These are phyloP conservation scores for Trematomus bernacchii DNA, from an alignment of 2,797 vertebrate genomes.

Conservation along the genomic window DNA sequence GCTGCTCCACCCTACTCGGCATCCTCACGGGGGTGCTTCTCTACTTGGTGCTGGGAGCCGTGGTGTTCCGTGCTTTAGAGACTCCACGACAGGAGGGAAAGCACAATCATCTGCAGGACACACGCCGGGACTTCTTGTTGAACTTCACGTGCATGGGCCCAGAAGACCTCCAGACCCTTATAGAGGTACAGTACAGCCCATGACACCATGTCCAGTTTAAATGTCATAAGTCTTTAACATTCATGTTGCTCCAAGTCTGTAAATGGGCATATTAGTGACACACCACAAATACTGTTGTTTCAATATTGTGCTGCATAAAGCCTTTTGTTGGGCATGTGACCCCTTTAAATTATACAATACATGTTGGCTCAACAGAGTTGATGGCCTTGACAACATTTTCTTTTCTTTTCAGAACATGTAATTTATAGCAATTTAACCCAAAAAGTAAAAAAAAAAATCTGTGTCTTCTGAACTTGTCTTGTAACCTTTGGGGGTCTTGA, in stretches of 20 bases:
- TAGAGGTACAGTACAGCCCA: constrained; percentile 82
- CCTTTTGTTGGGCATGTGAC: not conserved
- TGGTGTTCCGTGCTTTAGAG: constrained; percentile 91
- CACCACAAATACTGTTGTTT: not conserved
- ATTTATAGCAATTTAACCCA: too few species aligned
- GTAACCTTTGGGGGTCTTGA: too few species aligned
- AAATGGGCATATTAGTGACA: not conserved
- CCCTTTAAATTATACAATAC: not conserved
- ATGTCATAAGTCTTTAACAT: not conserved
- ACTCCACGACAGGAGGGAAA: constrained; percentile 81
- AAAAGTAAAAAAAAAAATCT: too few species aligned
- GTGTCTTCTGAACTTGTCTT: too few species aligned
- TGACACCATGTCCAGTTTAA: not conserved
- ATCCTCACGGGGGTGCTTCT: constrained; percentile 88
- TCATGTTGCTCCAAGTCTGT: not conserved
- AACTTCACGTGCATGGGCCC: constrained; percentile 85
- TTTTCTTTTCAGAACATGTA: too few species aligned
- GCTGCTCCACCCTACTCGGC: constrained; percentile 87
- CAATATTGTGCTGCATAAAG: not conserved
- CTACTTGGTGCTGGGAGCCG: constrained; percentile 91
- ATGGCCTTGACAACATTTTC: too few species aligned
- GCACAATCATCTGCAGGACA: constrained; percentile 72
- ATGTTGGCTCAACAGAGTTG: not conserved
- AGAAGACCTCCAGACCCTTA: constrained; percentile 81
- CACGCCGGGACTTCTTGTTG: constrained; percentile 80